Evolutionary conservation across 2,113 vertebrate species (phyloP).

Genomic region (Naja naja): DNA sequence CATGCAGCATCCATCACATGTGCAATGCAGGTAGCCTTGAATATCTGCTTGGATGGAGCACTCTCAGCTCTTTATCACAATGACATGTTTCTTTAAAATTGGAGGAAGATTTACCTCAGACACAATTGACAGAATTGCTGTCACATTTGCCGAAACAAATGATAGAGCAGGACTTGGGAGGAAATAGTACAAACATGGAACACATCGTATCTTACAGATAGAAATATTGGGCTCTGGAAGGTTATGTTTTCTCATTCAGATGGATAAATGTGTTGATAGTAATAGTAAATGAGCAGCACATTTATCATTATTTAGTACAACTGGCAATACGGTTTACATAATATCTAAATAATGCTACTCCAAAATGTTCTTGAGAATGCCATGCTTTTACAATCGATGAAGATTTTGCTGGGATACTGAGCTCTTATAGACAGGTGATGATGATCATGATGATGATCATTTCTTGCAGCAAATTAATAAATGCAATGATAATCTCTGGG

Average conservation of each 20-base stretch:
- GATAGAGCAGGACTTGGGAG: not conserved
- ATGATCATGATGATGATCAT: not conserved
- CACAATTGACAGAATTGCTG: not conserved
- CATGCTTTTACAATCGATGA: conserved; percentile 30
- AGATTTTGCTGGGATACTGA: conserved; percentile 1
- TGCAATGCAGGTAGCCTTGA: not conserved
- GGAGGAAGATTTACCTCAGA: not conserved
- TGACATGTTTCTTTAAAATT: conserved; percentile 28
- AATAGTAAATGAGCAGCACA: not conserved
- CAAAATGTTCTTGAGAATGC: not conserved
- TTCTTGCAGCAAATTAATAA: conserved; percentile 39
- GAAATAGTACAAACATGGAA: not conserved
- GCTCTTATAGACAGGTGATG: not conserved
- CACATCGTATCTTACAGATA: not conserved
- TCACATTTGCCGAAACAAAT: conserved; percentile 28
- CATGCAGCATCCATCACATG: not conserved
- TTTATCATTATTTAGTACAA: not conserved
- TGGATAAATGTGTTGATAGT: not conserved
- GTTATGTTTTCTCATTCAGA: not conserved
- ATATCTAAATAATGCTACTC: conserved; percentile 9
- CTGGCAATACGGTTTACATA: not conserved
- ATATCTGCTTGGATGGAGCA: not conserved
- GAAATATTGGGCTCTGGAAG: not conserved
- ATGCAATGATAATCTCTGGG: conserved; percentile 6
- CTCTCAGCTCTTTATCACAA: conserved; percentile 25